Evolutionary conservation across 2,888 invertebrate genomes (phyloP), one percentile per base, ranked within the genome.

Genomic region (Vesta saturnalis): DNA sequence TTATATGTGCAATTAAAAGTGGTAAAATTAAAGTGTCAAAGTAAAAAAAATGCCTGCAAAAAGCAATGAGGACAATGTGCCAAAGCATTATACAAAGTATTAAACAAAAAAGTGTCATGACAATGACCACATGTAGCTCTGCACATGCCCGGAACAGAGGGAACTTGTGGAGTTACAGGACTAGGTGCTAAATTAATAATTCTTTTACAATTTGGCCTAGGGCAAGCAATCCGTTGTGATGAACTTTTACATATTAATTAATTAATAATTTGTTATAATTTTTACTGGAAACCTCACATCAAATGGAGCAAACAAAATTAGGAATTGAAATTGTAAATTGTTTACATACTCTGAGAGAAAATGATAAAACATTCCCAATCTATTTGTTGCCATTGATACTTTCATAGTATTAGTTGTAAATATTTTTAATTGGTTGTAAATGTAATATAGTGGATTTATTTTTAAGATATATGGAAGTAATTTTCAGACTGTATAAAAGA

Each of bases 221-320:
- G 99, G 84, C 99, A 99, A 68, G 99, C 98, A 80, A 99, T 99
- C 74, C 98, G 91, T 84, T 96, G 96, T 70, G 98, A 97, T 35
- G 96, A 96, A 77, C 94, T 94, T 86, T 98, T 97, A 88, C 99
- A 99, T 81, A 99, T 99, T 74, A 99, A 87, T 80, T 99, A 87
- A 86, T n/a, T n/a, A n/a, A n/a, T n/a, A n/a, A n/a, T 19, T 52
- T 52, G 52, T 16, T 18, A 15, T 52, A 52, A 19, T 21, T 52
- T 52, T 52, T 19, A 52, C 16, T 52, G 19, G 12, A 43, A 43
- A 43, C 43, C 43, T 30, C n/a, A n/a, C 6, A 30, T 43, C n/a
- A 43, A 43, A 43, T n/a, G 43, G 14, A 43, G 12, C 43, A 18
- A 19, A 52, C 18, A 19, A 18, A 19, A 12, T 21, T 12, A 19